A percentile compares a stretch with the other conserved stretches of the same genome.
phyloP scores from a whole-genome alignment of 2,113 vertebrate genomes.

The Labrus mixtus region DNA sequence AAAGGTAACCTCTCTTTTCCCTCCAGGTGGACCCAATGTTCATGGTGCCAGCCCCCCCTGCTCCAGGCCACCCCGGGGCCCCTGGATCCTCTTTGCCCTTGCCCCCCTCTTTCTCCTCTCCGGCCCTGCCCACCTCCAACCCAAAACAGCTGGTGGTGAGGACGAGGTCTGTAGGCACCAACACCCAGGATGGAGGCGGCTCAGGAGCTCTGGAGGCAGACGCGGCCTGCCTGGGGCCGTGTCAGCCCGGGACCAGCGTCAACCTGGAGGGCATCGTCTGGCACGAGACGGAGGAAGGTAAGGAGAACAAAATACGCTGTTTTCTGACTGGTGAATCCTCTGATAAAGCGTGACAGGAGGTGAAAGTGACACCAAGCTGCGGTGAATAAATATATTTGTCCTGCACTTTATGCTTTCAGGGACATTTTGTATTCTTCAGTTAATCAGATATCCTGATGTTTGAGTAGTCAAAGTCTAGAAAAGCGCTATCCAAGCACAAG shows the following conservation, averaged over 20 bases:
- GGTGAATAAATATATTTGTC: too few relatives aligned
- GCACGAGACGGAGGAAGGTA: constrained; percentile 98
- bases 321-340: too few relatives aligned
- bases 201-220: constrained; percentile 75
- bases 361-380: too few relatives aligned
- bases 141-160: constrained; percentile 91
- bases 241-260: constrained; percentile 96
- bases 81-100: constrained; percentile 87
- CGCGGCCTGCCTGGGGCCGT: constrained; percentile 90
- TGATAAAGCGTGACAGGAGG: too few relatives aligned
- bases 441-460: too few relatives aligned
- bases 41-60: constrained; percentile 90
- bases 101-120: constrained; percentile 87
- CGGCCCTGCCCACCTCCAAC: constrained; percentile 87
- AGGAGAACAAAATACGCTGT: constrained; percentile 26
- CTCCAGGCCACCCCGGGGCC: constrained; percentile 87
- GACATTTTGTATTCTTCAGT: too few relatives aligned
- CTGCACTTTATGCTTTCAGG: too few relatives aligned
- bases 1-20: constrained; percentile 53
- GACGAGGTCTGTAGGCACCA: constrained; percentile 94
- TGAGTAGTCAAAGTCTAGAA: too few relatives aligned
- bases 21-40: constrained; percentile 93
- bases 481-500: too few relatives aligned
- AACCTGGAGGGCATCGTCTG: constrained; percentile 98
- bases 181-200: constrained; percentile 88